Evolutionary conservation across 2,797 vertebrate genomes (phyloP).

Genomic region (Labeo calbasu): DNA sequence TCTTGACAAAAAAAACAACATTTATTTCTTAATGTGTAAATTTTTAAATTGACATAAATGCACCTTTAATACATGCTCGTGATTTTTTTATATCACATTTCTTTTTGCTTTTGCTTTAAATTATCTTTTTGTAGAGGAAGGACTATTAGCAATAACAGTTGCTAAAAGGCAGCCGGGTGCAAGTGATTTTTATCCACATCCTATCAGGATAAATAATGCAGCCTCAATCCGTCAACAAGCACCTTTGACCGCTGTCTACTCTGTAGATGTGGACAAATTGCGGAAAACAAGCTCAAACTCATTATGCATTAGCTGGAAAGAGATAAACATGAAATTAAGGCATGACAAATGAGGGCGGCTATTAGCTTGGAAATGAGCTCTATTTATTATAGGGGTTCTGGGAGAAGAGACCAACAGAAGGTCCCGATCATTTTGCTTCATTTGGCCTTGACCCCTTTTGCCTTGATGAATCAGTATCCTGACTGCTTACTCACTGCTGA

Average conservation of each 20-base stretch:
- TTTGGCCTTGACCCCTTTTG: not conserved
- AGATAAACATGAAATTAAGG: conserved; percentile 22
- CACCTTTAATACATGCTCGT: not conserved
- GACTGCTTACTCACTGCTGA: conserved; percentile 16
- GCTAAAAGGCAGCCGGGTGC: not conserved
- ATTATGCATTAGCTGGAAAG: conserved; percentile 12
- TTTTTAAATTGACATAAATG: too few species aligned
- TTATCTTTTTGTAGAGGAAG: not conserved
- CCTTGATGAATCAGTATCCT: conserved; percentile 1
- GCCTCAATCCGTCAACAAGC: conserved; percentile 5
- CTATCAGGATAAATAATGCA: conserved; percentile 10
- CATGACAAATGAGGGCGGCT: conserved; percentile 1
- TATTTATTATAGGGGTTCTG: not conserved
- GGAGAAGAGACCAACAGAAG: not conserved
- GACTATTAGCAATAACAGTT: not conserved
- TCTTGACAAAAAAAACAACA: not conserved
- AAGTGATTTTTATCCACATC: conserved; percentile 12
- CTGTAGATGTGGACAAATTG: conserved; percentile 9
- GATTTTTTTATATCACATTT: not conserved
- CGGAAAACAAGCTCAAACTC: conserved; percentile 9
- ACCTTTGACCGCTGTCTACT: conserved; percentile 14
- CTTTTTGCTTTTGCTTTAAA: not conserved
- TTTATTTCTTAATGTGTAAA: not conserved
- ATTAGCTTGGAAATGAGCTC: conserved; percentile 21
- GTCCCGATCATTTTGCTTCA: not conserved